These are phyloP conservation scores for Eulemur mongoz DNA, from an alignment of 2,797 vertebrate species.

Conservation along the genomic window DNA sequence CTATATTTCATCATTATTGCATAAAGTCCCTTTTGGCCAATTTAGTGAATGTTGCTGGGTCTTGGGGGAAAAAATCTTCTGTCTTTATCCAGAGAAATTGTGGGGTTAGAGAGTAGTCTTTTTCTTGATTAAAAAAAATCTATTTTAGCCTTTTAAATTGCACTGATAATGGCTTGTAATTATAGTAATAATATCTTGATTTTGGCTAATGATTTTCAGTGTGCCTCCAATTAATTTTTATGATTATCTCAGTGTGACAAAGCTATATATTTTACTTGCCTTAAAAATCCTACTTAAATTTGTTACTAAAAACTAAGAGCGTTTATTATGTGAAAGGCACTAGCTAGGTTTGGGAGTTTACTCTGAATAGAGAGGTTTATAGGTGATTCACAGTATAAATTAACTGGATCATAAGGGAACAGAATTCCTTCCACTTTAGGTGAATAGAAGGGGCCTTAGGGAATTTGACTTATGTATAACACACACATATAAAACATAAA, in stretches of 20 bases:
- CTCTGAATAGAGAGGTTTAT: not conserved
- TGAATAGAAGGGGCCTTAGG: not conserved
- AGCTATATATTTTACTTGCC: conserved; percentile 56
- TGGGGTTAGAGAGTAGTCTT: conserved; percentile 50
- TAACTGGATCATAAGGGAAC: not conserved
- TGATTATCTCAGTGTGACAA: conserved; percentile 48
- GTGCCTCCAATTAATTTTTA: conserved; percentile 66
- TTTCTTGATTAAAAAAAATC: conserved; percentile 71
- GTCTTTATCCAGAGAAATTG: conserved; percentile 69
- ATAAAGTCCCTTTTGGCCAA: conserved; percentile 74
- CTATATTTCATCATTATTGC: conserved; percentile 72
- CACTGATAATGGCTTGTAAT: conserved; percentile 65
- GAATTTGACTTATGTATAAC: not conserved
- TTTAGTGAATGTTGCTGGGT: conserved; percentile 66
- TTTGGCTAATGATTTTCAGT: conserved; percentile 68
- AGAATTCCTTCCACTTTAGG: not conserved
- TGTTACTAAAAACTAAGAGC: not conserved
- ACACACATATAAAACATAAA: not conserved
- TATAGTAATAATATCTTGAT: conserved; percentile 59
- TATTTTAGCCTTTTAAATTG: conserved; percentile 67
- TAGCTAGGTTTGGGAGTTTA: conserved; percentile 9
- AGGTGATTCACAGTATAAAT: not conserved
- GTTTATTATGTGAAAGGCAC: not conserved
- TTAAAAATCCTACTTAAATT: conserved; percentile 33
- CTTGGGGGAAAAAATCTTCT: conserved; percentile 49